phyloP scores from a whole-genome alignment of 2,797 vertebrate genomes.

The Xiphophorus birchmanni region DNA sequence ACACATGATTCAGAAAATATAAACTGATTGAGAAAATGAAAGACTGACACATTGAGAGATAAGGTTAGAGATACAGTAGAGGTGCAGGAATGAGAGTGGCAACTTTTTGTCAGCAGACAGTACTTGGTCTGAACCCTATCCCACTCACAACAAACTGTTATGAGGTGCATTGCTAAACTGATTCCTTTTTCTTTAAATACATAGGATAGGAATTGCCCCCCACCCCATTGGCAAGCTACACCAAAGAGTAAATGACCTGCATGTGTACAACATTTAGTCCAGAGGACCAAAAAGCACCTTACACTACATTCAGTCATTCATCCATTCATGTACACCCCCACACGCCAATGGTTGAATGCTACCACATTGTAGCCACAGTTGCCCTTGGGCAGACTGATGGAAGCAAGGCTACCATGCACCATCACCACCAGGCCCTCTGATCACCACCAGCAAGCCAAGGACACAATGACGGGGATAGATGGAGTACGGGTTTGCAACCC shows the following conservation, averaged over 20 bases:
- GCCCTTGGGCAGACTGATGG: no score
- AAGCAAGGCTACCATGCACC: no score
- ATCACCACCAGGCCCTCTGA: no score
- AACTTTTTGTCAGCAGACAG: background rate
- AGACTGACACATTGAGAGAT: background rate
- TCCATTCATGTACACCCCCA: no score
- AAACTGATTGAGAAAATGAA: background rate
- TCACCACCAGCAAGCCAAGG: no score
- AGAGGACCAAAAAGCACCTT: no score
- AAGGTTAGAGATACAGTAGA: background rate
- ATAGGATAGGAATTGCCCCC: background rate
- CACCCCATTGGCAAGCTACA: background rate
- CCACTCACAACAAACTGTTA: background rate
- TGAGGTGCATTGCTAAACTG: background rate
- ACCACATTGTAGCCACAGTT: no score
- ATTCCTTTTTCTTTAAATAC: background rate
- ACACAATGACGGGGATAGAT: no score
- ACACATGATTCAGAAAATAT: background rate
- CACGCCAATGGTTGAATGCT: no score
- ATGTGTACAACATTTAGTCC: no score
- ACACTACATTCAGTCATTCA: no score
- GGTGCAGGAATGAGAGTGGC: background rate
- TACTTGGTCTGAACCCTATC: background rate
- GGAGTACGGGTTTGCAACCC: no score
- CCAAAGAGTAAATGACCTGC: background rate